A percentile compares a stretch with the other conserved stretches of the same genome.
Conservation (phyloP, 2,113 vertebrate genomes). For the Chrysochloris asiatica region DNA sequence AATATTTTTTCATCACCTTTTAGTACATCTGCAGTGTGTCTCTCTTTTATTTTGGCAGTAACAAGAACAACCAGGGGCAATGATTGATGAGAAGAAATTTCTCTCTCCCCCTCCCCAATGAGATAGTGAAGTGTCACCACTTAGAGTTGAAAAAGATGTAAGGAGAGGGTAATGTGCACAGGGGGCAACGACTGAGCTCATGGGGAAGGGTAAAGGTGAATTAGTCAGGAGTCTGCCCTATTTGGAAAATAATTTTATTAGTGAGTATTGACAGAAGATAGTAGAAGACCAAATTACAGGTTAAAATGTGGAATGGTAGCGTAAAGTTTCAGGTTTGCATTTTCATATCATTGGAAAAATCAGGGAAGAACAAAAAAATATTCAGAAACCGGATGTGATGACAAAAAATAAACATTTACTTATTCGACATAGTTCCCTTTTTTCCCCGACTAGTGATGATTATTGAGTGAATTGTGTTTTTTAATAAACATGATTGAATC, state of each 20-base stretch:
- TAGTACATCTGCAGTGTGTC: neutral
- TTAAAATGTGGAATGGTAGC: slow-evolving; percentile 56
- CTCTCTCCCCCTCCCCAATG: neutral
- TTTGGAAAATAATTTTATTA: slow-evolving; percentile 62
- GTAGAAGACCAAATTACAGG: slow-evolving; percentile 45
- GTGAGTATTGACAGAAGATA: slow-evolving; percentile 54
- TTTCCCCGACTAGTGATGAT: slow-evolving; percentile 43
- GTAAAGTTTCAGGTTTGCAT: slow-evolving; percentile 57
- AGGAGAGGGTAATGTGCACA: neutral
- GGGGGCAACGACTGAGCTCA: neutral
- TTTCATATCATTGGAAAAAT: slow-evolving; percentile 64
- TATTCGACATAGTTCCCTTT: slow-evolving; percentile 48
- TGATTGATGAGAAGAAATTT: slow-evolving; percentile 12
- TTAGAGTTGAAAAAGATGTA: slow-evolving; percentile 7
- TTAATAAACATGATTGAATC: slow-evolving; percentile 65
- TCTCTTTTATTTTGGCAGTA: slow-evolving; percentile 18
- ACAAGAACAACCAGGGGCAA: neutral
- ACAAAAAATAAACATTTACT: slow-evolving; percentile 72
- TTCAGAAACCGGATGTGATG: slow-evolving; percentile 60
- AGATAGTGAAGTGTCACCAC: neutral
- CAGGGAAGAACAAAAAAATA: slow-evolving; percentile 61
- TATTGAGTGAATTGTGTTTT: slow-evolving; percentile 71
- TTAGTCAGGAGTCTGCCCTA: slow-evolving; percentile 2
- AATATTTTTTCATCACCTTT: slow-evolving; percentile 9
- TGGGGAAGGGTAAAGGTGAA: slow-evolving; percentile 33